phyloP scores from a whole-genome alignment of 1,140 invertebrate species.

The Drosophila sulfurigaster region DNA sequence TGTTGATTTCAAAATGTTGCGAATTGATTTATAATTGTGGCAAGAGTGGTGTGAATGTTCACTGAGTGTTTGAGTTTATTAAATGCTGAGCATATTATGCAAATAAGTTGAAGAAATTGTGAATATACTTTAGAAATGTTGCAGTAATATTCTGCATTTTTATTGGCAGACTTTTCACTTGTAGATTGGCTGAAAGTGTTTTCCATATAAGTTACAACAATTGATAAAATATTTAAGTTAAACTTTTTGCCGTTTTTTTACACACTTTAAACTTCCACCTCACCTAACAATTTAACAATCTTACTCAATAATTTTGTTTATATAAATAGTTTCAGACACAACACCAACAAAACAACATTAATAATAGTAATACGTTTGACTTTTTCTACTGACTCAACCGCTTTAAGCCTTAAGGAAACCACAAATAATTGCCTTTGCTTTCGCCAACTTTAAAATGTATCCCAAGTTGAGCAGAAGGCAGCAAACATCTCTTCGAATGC shows the following conservation, averaged over 20 bases:
- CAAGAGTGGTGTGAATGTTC: not conserved
- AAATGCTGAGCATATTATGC: not conserved
- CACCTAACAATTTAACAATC: too few relatives aligned
- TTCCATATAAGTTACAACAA: too few relatives aligned
- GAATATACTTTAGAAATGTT: too few relatives aligned
- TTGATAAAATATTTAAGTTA: too few relatives aligned
- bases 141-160: too few relatives aligned
- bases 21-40: constrained; percentile 46
- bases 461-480: constrained; percentile 2
- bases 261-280: too few relatives aligned
- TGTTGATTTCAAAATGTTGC: constrained; percentile 48
- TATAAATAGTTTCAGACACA: too few relatives aligned
- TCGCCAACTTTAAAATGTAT: constrained; percentile 3
- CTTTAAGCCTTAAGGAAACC: not conserved
- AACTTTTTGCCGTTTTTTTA: too few relatives aligned
- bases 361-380: not conserved
- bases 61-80: not conserved
- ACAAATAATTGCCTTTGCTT: constrained; percentile 5
- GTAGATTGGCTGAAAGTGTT: too few relatives aligned
- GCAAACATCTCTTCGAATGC: not conserved
- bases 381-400: not conserved
- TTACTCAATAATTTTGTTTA: too few relatives aligned
- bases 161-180: too few relatives aligned
- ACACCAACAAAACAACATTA: not conserved
- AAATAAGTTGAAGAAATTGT: not conserved